Conservation (phyloP, 30 jellyfish, hydroid and myxozoan species). For the Turritopsis dohrnii region DNA sequence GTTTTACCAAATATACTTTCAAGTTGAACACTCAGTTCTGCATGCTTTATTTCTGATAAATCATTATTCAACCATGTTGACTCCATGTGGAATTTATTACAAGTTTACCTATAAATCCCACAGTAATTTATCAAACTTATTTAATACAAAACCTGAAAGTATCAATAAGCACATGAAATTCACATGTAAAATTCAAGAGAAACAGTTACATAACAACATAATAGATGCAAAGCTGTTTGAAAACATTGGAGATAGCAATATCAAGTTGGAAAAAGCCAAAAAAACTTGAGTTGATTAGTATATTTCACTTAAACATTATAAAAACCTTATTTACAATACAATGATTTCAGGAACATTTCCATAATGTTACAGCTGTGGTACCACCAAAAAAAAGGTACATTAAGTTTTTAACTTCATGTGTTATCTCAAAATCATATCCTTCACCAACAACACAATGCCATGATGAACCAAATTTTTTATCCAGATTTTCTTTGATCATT, state of each 20-base stretch:
- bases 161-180: no score
- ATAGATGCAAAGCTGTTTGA: no score
- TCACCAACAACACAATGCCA: conserved; percentile 99
- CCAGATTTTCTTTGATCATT: conserved; percentile 92
- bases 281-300: no score
- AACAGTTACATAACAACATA: no score
- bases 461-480: conserved; percentile 94
- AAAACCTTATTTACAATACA: neutral
- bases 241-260: no score
- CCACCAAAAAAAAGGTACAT: conserved; percentile 90
- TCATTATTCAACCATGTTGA: neutral
- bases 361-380: conserved; percentile 81
- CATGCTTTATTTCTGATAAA: neutral
- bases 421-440: conserved; percentile 86
- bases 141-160: no score
- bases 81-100: no score
- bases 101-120: no score
- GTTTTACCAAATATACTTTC: neutral
- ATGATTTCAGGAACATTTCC: conserved; percentile 79
- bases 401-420: conserved; percentile 86
- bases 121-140: no score
- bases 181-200: no score
- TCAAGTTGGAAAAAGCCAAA: no score
- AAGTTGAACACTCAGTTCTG: neutral
- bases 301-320: neutral